Base-by-base conservation (phyloP, 2,797 vertebrate species). In the Antrozous pallidus region DNA sequence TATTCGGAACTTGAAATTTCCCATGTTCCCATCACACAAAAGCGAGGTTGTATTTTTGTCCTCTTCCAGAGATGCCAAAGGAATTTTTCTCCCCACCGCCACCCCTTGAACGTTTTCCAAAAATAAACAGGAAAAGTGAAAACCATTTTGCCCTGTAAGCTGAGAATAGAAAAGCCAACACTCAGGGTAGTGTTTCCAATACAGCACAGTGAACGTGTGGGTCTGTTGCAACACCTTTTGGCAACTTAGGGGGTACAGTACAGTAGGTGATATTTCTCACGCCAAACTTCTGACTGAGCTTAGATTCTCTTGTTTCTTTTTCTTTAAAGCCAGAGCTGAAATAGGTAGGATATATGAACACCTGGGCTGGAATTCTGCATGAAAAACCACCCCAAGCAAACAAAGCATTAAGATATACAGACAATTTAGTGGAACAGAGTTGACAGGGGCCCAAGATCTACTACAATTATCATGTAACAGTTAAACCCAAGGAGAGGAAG, bases 141-240 rank as follows among this genome's bases (percentile, higher is more conserved):
- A 10, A 87, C 10, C 18, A 36, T 74, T 93, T 93, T 92, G 22
- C 31, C 49, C 45, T 63, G 22, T n/a, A 89, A 87, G 80, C 87
- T 77, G 86, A 80, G 69, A 86, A 91, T n/a, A 94, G 92, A 92
- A 85, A 95, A 70, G 89, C 69, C 73, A 81, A 93, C 77, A 90
- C n/a, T 6, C 80, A 2, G n/a, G 54, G 20, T 81, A 71, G 69
- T 38, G 84, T 88, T 91, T 88, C 81, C 26, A 83, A 86, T 33
- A 42, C 3, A 36, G 40, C 67, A 84, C 3, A 88, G 82, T 2
- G 38, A 91, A 36, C 3, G 13, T 18, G 22, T 2, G 11, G 45
- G 28, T 86, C 38, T 42, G 33, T 47, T 65, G 90, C 73, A 33
- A 79, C 40, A 70, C 38, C 40, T 2, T 67, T 77, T 70, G 80